Base-by-base conservation (phyloP, 2,797 vertebrate species). In the Loris lydekkerianus region DNA sequence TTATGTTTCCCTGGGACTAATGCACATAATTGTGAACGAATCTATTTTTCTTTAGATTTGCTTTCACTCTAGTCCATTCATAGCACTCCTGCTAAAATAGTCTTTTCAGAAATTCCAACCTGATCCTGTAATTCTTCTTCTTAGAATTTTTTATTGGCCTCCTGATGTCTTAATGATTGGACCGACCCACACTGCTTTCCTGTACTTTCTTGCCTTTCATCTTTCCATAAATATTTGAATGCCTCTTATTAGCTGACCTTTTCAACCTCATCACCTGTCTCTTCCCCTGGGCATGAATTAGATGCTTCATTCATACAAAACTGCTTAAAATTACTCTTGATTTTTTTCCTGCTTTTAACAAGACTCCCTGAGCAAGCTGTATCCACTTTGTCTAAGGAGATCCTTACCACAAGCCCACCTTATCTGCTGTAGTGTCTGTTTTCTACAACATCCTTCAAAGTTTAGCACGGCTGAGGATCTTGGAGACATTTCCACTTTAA, bases 401-500 rank as follows among this genome's bases (percentile, higher is more conserved):
- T 65, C 18, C 85, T 88, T 75, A n/a, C 46, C 13, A 37, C 15
- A 46, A 69, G 53, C 14, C 60, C 81, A 8, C 49, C 20, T 53
- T n/a, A 7, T 80, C 7, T 86, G n/a, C 73, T 82, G 91, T 4
- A 10, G 46, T 65, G 58, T 75, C 40, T 81, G 0, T n/a, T 84
- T 63, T 53, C 21, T 67, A 43, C 34, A 46, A 85, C 23, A 31
- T 92, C 21, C 70, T 96, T 96, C n/a, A 82, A 0, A 69, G 21
- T 46, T 92, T 15, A 83, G 43, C 31, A 11, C 4, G 53, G 10
- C 11, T 43, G 60, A 43, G 46, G 27, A 15, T 75, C 27, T 91
- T 93, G 85, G 34, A 94, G 86, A 49, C 83, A 61, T 70, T 81
- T 92, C 11, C 34, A 61, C 94, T 84, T 94, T 86, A 93, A 65